These are phyloP conservation scores for Drosophila neotestacea DNA, from an alignment of 2,888 invertebrate genomes.

Conservation along the genomic window DNA sequence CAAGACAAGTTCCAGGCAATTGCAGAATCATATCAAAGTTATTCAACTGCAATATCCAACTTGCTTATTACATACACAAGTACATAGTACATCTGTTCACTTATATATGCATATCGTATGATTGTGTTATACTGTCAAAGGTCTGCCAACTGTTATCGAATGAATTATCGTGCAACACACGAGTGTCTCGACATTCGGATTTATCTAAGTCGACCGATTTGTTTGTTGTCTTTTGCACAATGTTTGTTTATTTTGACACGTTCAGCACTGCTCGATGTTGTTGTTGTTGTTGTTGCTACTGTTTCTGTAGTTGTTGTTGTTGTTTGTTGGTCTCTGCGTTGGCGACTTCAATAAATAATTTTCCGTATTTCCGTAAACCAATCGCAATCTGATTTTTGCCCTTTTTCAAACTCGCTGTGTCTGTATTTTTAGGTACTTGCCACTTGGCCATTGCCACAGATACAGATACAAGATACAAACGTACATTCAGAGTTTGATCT, in stretches of 20 bases:
- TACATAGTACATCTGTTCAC: neutral
- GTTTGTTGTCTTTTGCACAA: conserved; percentile 56
- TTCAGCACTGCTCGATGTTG: conserved; percentile 26
- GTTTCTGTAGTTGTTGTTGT: conserved; percentile 18
- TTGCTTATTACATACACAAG: neutral
- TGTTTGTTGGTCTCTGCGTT: conserved; percentile 37
- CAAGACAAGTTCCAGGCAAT: neutral
- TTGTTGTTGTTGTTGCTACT: conserved; percentile 15
- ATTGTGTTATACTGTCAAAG: conserved; percentile 1
- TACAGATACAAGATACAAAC: no score
- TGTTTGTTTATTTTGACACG: conserved; percentile 76
- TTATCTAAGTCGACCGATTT: conserved; percentile 38
- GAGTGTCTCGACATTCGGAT: conserved; percentile 19
- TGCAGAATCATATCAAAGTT: neutral
- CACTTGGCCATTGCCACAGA: conserved; percentile 22
- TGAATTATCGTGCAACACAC: conserved; percentile 3
- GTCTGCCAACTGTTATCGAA: conserved; percentile 12
- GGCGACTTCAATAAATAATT: conserved; percentile 59
- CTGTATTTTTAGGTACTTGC: conserved; percentile 52
- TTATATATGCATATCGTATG: neutral
- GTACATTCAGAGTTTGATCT: conserved; percentile 33
- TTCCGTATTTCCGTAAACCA: conserved; percentile 49
- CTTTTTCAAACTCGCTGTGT: conserved; percentile 32
- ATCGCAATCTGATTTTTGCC: conserved; percentile 29
- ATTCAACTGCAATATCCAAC: neutral